Conservation (phyloP, 2,113 vertebrate genomes). For the Notothenia rossii region DNA sequence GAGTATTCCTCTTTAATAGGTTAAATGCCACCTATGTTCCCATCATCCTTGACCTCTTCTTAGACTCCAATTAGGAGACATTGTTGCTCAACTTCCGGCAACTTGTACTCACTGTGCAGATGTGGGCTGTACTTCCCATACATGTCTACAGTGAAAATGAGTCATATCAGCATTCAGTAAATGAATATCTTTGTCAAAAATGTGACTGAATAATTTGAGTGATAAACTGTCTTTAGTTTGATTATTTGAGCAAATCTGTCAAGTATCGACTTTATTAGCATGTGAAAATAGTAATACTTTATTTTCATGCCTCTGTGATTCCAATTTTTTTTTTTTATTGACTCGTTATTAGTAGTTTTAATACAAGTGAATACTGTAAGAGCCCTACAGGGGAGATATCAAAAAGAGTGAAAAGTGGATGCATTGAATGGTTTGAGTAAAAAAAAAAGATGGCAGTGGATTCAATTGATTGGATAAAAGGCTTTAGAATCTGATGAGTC, state of each 20-base stretch:
- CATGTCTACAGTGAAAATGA: background rate
- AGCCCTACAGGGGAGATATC: background rate
- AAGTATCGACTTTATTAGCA: too few species aligned
- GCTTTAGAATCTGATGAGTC: too few species aligned
- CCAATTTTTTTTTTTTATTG: too few species aligned
- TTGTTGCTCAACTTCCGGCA: too few species aligned
- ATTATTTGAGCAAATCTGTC: too few species aligned
- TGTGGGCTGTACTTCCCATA: background rate
- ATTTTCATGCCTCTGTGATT: too few species aligned
- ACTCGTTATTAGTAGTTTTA: background rate
- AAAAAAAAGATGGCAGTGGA: background rate
- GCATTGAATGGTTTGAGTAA: background rate
- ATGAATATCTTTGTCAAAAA: too few species aligned
- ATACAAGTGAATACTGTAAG: background rate
- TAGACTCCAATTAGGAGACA: background rate
- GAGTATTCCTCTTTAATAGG: background rate
- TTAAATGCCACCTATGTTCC: background rate
- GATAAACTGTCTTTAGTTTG: too few species aligned
- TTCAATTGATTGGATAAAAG: background rate
- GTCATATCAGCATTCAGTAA: background rate
- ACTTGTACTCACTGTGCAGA: background rate
- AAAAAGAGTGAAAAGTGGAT: background rate
- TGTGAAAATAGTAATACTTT: too few species aligned
- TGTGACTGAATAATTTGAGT: slow-evolving; percentile 1
- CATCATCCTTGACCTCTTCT: slow-evolving; percentile 8